Evolutionary conservation across 2,797 vertebrate species (phyloP).

Genomic region (Corythornis leucogaster): DNA sequence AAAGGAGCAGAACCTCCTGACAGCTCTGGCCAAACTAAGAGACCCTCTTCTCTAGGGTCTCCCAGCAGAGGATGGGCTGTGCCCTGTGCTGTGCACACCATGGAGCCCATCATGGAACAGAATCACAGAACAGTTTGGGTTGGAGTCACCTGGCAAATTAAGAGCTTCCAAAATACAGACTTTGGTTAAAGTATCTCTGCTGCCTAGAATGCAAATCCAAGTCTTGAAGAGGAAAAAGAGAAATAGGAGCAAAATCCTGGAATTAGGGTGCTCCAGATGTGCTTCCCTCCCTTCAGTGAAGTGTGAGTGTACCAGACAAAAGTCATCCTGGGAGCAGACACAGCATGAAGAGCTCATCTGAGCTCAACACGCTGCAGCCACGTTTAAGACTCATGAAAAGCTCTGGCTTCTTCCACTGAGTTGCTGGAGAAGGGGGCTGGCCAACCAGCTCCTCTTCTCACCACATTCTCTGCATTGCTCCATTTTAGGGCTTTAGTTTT

Average conservation of each 20-base stretch:
- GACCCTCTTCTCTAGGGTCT: background rate
- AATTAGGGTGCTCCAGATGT: background rate
- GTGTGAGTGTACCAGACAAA: background rate
- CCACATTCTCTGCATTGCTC: background rate
- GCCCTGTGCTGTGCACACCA: background rate
- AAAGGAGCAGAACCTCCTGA: background rate
- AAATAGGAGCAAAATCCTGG: background rate
- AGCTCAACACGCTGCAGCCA: background rate
- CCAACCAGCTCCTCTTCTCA: background rate
- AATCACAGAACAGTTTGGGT: background rate
- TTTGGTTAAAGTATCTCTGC: background rate
- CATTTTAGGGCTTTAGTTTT: background rate
- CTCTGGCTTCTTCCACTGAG: background rate
- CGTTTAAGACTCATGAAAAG: background rate
- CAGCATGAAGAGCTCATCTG: background rate
- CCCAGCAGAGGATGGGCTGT: background rate
- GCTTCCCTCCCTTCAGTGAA: background rate
- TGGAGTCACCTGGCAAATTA: background rate
- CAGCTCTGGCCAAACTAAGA: background rate
- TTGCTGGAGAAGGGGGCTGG: background rate
- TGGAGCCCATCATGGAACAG: fast-evolving
- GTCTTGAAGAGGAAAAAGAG: background rate
- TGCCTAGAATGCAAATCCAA: background rate
- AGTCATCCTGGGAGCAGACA: background rate
- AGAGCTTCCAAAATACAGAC: background rate